Base-by-base conservation (phyloP, 53 echinoderm and acorn worm genomes). In the Zoroaster sp. region DNA sequence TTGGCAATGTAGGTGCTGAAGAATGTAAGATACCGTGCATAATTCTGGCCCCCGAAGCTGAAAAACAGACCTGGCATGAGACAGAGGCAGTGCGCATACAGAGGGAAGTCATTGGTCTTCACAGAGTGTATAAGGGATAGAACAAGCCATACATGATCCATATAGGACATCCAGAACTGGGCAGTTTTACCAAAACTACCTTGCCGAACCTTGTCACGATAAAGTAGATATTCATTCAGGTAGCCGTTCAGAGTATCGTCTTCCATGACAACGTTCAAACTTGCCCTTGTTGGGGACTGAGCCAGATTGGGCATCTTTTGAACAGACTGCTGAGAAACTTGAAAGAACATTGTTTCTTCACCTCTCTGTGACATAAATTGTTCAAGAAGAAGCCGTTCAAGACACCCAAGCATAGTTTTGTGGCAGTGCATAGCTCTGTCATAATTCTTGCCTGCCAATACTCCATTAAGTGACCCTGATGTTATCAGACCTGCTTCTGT, bases 141-240 rank as follows among this genome's bases (percentile, higher is more conserved):
- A 5, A 88, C 82, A 72, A 92, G 42, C 88, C 88, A 86, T 15
- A 87, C 72, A 33, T 89, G 89, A 40, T 94, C 80, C 74, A 94
- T 87, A 69, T 87, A 92, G 38, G 89, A 89, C 41, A 94, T 72
- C 94, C 94, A 92, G 12, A 94, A 78, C 47, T 92, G 78, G 21
- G 91, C 92, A 10, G 92, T 94, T 80, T 94, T 92, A 11, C 92
- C 89, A 4, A 44, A 23, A 17, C 83, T 38, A 14, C 89, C 92
- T 45, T 55, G 11, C 31, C 87, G 70, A 70, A 94, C 51, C 6
- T 78, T 66, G 32, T 88, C 88, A 14, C 69, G 47, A 54, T 78
- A 91, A 32, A 30, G n/a, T 35, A 41, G 6, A 51, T 91, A 93
- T 18, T 69, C 88, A 30, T 59, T 23, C 13, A 93, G 70, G 63